Conservation (phyloP, 35 echinoderm and acorn worm genomes). For the Heliocidaris tuberculata region DNA sequence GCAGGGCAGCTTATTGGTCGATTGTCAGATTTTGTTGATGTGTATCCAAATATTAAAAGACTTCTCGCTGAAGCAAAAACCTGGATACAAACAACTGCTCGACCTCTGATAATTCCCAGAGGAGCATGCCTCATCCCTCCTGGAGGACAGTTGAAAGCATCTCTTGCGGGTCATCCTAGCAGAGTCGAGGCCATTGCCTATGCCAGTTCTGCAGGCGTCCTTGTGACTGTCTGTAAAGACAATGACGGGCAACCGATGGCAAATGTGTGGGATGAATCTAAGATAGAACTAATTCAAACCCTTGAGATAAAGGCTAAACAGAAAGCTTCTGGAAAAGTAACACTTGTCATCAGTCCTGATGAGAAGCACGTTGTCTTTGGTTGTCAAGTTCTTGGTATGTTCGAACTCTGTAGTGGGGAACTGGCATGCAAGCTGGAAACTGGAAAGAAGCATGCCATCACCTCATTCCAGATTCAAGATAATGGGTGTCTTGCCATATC, state of each 20-base stretch:
- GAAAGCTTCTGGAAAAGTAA: slow-evolving; percentile 26
- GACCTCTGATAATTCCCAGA: slow-evolving; percentile 65
- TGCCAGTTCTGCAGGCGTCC: slow-evolving; percentile 33
- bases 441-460: slow-evolving; percentile 43
- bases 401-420: slow-evolving; percentile 66
- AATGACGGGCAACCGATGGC: slow-evolving; percentile 58
- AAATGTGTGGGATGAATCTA: slow-evolving; percentile 74
- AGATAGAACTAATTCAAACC: slow-evolving; percentile 69
- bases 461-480: slow-evolving; percentile 19
- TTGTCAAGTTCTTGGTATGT: slow-evolving; percentile 50
- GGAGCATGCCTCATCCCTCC: slow-evolving; percentile 76
- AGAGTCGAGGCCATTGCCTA: slow-evolving; percentile 57
- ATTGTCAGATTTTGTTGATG: slow-evolving; percentile 47
- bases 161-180: slow-evolving; percentile 62
- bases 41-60: slow-evolving; percentile 38
- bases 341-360: slow-evolving; percentile 28
- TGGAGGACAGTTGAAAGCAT: slow-evolving; percentile 76
- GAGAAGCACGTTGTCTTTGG: slow-evolving; percentile 59
- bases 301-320: slow-evolving; percentile 25
- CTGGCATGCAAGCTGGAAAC: slow-evolving; percentile 53
- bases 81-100: slow-evolving; percentile 53
- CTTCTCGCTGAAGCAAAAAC: slow-evolving; percentile 57
- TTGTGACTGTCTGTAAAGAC: slow-evolving; percentile 71
- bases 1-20: slow-evolving; percentile 78
- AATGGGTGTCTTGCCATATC: slow-evolving; percentile 19